Evolutionary conservation across 2,888 invertebrate species (phyloP), one percentile per base, ranked within the genome.

Genomic region (Napeogenes inachia): DNA sequence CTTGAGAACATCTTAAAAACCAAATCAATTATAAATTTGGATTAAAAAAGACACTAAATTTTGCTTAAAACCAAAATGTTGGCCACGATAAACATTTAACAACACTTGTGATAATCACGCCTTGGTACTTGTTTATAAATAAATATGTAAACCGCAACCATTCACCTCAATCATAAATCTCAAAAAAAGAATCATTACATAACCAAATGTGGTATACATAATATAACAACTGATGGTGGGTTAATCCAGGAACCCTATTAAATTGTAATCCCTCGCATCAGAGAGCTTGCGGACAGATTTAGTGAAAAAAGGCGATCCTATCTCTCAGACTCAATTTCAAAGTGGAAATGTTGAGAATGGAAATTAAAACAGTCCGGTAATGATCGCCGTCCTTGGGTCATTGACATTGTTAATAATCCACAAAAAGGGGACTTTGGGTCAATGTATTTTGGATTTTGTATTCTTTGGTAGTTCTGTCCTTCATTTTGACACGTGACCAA

Each of bases 211-310:
- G 47, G 13, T 2, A 42, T 42, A 10, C 42, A 10, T 30, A 50
- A 30, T 50, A 50, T 50, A 21, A 50, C 3, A 50, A 50, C 4
- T 8, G 42, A 12, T 30, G 50, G 30, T 50, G 59, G 67, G 77
- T 74, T 73, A 70, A 70, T 69, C 68, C 76, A 76, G 76, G 75
- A 67, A 70, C 66, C 63, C 69, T 53, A 66, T 68, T 68, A 67
- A 58, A 57, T 56, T 59, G 61, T 64, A 66, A 69, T 70, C 67
- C 65, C 54, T 35, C 64, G 65, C 60, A 65, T 64, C 67, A 60
- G 63, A 66, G 62, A 54, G 60, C 62, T 61, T 56, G 50, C 57
- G 57, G 63, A 63, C 65, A 61, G 66, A 57, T 67, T 61, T 67
- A 66, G 71, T 69, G 68, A 69, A 70, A 69, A 68, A 70, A 68